A percentile compares a stretch with the other conserved stretches of the same genome.
Evolutionary conservation across 2,888 invertebrate genomes (phyloP).

Genomic region (Ferdinandea cuprea): DNA sequence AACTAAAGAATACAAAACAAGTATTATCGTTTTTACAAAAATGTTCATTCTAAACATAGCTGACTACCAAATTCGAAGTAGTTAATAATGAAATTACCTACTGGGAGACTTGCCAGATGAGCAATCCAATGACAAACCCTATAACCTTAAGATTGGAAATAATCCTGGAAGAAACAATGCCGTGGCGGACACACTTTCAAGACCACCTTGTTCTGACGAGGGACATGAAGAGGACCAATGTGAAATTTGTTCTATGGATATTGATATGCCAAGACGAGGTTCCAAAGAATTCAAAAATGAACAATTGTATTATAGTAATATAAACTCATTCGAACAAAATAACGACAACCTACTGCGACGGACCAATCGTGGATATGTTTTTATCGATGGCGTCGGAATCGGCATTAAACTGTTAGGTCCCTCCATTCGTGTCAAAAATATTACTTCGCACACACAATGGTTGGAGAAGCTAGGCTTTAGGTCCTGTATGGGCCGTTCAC

Average conservation of each 20-base stretch:
- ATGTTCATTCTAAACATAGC: slow-evolving; percentile 10
- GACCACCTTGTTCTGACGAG: slow-evolving; percentile 1
- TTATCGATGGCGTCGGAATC: too few species aligned
- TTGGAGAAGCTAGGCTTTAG: too few species aligned
- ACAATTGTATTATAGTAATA: slow-evolving; percentile 68
- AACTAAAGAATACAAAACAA: slow-evolving; percentile 22
- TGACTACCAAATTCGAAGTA: slow-evolving; percentile 12
- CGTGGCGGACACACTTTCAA: not conserved
- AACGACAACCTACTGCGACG: too few species aligned
- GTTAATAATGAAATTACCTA: slow-evolving; percentile 7
- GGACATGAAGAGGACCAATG: not conserved
- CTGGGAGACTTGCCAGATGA: slow-evolving; percentile 15
- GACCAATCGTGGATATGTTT: too few species aligned
- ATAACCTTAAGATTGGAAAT: slow-evolving; percentile 1
- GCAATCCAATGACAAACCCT: too few species aligned
- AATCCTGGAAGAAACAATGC: slow-evolving; percentile 3
- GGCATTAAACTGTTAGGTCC: too few species aligned
- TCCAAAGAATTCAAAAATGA: slow-evolving; percentile 11
- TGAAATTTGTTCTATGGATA: not conserved
- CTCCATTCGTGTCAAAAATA: too few species aligned
- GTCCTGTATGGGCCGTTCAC: too few species aligned
- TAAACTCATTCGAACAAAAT: too few species aligned
- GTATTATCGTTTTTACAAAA: slow-evolving; percentile 11
- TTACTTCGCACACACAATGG: too few species aligned
- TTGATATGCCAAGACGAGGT: slow-evolving; percentile 7